Base-by-base conservation (phyloP, 92 coral and sea anemone genomes). In the Nematostella vectensis region DNA sequence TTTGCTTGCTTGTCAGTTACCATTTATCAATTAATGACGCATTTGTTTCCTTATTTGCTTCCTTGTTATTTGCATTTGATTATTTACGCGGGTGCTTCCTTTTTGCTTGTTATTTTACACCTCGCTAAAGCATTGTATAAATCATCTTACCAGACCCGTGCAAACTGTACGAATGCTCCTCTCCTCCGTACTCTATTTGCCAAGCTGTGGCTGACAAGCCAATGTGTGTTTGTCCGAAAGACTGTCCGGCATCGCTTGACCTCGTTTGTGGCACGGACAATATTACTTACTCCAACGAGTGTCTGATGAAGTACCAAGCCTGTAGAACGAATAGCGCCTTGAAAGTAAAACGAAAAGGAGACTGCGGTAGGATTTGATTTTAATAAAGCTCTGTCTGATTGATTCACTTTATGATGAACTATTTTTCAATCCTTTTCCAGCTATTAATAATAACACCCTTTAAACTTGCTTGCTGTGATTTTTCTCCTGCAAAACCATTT, bases 241-340 rank as follows among this genome's bases (percentile, higher is more conserved):
- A 21, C 1, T 67, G 74, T 47, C 65, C 74, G 15, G 10, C 21
- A 0, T 37, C 37, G 0, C 31, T 27, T 0, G 48, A 56, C 21
- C 63, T 27, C 29, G 74, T 67, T 2, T 67, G 74, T 25, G 74
- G 64, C 63, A 44, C 74, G 21, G 50, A 67, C 28, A 57, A 51
- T 2, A 48, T 28, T 0, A 67, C 74, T 10, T 57, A 67, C 22
- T 24, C 55, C 57, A 67, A 57, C 28, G 65, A 67, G 25, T 67
- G 74, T 36, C 27, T 21, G 13, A 31, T 67, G 74, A 56, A 36
- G 47, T 57, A 48, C 23, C 54, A 44, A 16, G 64, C 74, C 24
- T 67, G 74, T 23, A 33, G 18, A 4, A 55, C 24, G 8, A 57
- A 44, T 38, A 47, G n/a, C 25, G 45, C n/a, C 44, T 40, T 66